Evolutionary conservation across 2,797 vertebrate genomes (phyloP).

Genomic region (Intellagama lesueurii): DNA sequence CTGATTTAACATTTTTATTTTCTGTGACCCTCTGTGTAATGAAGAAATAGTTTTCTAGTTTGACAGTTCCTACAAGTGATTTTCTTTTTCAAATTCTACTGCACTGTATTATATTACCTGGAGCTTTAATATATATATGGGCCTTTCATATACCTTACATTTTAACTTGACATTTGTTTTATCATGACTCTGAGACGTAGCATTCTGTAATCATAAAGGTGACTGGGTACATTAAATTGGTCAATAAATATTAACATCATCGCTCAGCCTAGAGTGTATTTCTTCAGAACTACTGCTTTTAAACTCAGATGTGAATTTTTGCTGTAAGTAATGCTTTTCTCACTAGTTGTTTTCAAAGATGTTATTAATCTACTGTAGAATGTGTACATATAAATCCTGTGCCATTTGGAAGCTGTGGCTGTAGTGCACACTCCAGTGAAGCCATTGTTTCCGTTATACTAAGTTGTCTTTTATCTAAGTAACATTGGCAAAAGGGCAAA

Average conservation of each 20-base stretch:
- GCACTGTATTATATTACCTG: neutral
- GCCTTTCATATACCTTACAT: neutral
- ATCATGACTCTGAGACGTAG: neutral
- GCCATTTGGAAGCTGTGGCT: neutral
- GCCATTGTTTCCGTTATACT: neutral
- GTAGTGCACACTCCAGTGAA: neutral
- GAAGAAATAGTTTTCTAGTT: neutral
- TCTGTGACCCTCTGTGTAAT: neutral
- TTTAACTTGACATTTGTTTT: conserved; percentile 25
- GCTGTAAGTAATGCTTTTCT: conserved; percentile 10
- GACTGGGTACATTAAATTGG: conserved; percentile 12
- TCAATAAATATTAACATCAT: conserved; percentile 10
- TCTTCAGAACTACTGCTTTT: conserved; percentile 10
- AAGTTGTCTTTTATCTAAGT: neutral
- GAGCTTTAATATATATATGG: neutral
- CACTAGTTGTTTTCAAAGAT: neutral
- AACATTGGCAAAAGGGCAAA: neutral
- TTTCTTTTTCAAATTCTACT: neutral
- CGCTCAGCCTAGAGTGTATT: neutral
- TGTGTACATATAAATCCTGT: conserved; percentile 35
- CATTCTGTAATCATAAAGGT: conserved; percentile 18
- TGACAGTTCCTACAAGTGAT: neutral
- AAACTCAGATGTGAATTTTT: conserved; percentile 18
- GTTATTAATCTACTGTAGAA: neutral
- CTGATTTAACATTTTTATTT: neutral